Evolutionary conservation across 2,888 invertebrate species (phyloP), one percentile per base, ranked within the genome.

Genomic region (Nasonovia ribisnigri): DNA sequence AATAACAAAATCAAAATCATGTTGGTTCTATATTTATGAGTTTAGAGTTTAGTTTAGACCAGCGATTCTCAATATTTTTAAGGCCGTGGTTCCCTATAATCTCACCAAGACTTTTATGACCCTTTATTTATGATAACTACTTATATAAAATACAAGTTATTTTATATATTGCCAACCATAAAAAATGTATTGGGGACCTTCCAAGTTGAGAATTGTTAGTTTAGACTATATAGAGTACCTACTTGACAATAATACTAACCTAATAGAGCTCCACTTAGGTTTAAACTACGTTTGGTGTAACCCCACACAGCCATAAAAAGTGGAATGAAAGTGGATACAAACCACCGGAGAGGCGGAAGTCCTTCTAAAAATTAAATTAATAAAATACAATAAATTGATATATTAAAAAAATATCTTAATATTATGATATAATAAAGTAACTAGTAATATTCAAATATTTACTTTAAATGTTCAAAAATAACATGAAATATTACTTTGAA

Each of bases 221-320:
- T 57, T 26, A 20, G 13, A 84, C 13, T 26, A 36, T 57, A n/a
- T n/a, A 54, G 24, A 43, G 3, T 84, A 67, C n/a, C n/a, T n/a
- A n/a, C 11, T 43, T 43, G n/a, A 84, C 8, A 87, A 36, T 11
- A 57, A 57, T 26, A 90, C 95, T 95, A 95, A 97, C 97, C 97
- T 94, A 97, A 96, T 6, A 97, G 94, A 3, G 98, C 98, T 60
- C 98, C 98, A 94, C 97, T 97, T 42, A 96, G 95, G 95, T 97
- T 97, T 0, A 98, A 96, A 95, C 97, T 97, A 95, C 97, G 97
- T 94, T 97, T 97, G 94, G 96, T 97, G 94, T 97, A 95, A 0
- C 97, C 98, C 96, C 97, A 97, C 0, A 96, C 95, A 94, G 97
- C 96, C 92, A 98, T 96, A 1, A 97, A 95, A 42, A 98, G 95